Percentiles rank a stretch among this genome's conserved stretches.
phyloP scores from a whole-genome alignment of 2,797 vertebrate genomes.

The Esox masquinongy region DNA sequence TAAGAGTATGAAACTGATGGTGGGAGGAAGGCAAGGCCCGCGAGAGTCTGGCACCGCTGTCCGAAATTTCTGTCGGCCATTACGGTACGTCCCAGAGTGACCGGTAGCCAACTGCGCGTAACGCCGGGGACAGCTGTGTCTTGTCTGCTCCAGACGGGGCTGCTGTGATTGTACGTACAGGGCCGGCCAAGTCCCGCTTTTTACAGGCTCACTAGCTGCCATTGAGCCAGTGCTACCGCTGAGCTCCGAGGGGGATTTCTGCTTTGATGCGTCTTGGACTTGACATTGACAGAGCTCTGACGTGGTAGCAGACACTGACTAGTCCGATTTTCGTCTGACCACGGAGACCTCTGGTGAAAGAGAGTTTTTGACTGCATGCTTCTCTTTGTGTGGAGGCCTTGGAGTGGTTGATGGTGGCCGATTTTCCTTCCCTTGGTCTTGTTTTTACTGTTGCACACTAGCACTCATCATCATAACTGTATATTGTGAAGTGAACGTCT shows the following conservation, averaged over 20 bases:
- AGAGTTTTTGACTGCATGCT: conserved; percentile 64
- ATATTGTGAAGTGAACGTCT: not conserved
- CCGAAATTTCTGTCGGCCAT: not conserved
- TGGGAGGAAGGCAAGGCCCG: not conserved
- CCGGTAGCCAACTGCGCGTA: conserved; percentile 2
- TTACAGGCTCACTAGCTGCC: not conserved
- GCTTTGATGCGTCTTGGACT: conserved; percentile 3
- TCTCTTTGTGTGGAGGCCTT: conserved; percentile 57
- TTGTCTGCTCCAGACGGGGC: not conserved
- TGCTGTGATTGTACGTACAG: not conserved
- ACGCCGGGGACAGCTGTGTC: conserved; percentile 13
- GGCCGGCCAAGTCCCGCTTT: not conserved
- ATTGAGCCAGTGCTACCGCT: not conserved
- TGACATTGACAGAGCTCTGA: not conserved
- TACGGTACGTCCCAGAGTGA: conserved; percentile 14
- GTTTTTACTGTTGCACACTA: conserved; percentile 19
- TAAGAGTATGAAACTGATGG: not conserved
- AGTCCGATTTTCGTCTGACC: conserved; percentile 17
- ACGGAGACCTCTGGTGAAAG: conserved; percentile 51
- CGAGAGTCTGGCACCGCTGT: not conserved
- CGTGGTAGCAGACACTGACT: not conserved
- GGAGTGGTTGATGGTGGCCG: conserved; percentile 49
- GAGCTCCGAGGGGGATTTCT: not conserved
- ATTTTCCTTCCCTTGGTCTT: conserved; percentile 35
- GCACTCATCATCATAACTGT: conserved; percentile 1